Evolutionary conservation across 2,888 invertebrate species (phyloP).

Genomic region (Eudemis profundana): DNA sequence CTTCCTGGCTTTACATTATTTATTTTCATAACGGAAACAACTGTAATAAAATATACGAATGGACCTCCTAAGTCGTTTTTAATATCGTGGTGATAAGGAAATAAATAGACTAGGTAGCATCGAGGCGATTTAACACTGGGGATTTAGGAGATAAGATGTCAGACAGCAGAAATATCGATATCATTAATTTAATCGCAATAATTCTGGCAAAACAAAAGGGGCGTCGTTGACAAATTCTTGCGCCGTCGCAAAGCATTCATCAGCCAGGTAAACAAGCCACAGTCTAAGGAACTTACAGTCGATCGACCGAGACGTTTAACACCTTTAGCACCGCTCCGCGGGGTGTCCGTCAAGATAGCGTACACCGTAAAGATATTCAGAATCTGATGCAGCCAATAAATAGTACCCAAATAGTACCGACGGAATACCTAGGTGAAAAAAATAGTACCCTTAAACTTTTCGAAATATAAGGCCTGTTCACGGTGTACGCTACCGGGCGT

Average conservation of each 20-base stretch:
- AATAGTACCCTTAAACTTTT: too few species aligned
- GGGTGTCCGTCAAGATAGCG: too few species aligned
- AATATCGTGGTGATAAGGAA: conserved; percentile 39
- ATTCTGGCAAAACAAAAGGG: conserved; percentile 76
- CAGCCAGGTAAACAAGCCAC: conserved; percentile 38
- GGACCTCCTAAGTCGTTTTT: conserved; percentile 37
- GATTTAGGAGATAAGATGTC: conserved; percentile 59
- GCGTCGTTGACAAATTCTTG: conserved; percentile 74
- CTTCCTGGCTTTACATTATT: conserved; percentile 25
- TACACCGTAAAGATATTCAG: too few species aligned
- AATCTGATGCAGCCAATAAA: too few species aligned
- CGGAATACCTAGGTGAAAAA: too few species aligned
- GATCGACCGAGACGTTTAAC: too few species aligned
- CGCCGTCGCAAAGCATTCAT: conserved; percentile 67
- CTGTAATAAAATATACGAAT: conserved; percentile 29
- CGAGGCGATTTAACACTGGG: conserved; percentile 62
- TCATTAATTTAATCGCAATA: conserved; percentile 80
- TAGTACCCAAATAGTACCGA: too few species aligned
- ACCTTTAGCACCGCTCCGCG: too few species aligned
- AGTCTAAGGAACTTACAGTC: too few species aligned
- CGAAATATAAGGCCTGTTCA: too few species aligned
- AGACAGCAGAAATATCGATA: conserved; percentile 74
- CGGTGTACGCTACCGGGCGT: too few species aligned
- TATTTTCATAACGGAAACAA: conserved; percentile 27
- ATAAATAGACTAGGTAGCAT: conserved; percentile 21